A percentile compares a stretch with the other conserved stretches of the same genome.
Conservation (phyloP, 2,797 vertebrate genomes). For the Anguilla marmorata region DNA sequence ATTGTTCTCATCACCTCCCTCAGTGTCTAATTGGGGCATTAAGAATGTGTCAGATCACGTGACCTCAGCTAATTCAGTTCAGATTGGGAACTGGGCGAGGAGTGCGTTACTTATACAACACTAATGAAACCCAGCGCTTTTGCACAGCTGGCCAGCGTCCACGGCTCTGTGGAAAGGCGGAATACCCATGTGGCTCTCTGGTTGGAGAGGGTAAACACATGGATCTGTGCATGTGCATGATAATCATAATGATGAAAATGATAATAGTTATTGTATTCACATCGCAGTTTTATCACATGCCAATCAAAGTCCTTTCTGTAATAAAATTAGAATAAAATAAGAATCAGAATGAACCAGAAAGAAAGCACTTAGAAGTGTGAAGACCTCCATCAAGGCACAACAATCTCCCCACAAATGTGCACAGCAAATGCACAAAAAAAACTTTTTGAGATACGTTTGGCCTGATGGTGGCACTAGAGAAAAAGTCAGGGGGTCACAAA, state of each 20-base stretch:
- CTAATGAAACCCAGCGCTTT: not conserved
- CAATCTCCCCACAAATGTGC: no score
- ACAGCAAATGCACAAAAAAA: no score
- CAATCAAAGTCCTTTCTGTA: not conserved
- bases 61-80: not conserved
- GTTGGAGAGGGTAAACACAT: not conserved
- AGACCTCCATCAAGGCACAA: no score
- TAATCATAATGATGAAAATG: not conserved
- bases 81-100: slow-evolving; percentile 6
- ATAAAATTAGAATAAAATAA: not conserved
- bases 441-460: no score
- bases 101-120: not conserved
- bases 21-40: not conserved
- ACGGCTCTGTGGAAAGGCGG: not conserved
- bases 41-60: not conserved
- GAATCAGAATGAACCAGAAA: not conserved
- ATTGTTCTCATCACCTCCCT: not conserved
- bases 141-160: not conserved
- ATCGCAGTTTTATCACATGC: not conserved
- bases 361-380: not conserved
- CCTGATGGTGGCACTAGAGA: no score
- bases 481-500: no score
- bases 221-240: not conserved
- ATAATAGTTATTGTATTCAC: not conserved
- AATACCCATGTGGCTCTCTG: not conserved